Evolutionary conservation across 37 sponge, comb jelly and placozoan species (phyloP), one percentile per base, ranked within the genome.

Genomic region (Spongia lamella): DNA sequence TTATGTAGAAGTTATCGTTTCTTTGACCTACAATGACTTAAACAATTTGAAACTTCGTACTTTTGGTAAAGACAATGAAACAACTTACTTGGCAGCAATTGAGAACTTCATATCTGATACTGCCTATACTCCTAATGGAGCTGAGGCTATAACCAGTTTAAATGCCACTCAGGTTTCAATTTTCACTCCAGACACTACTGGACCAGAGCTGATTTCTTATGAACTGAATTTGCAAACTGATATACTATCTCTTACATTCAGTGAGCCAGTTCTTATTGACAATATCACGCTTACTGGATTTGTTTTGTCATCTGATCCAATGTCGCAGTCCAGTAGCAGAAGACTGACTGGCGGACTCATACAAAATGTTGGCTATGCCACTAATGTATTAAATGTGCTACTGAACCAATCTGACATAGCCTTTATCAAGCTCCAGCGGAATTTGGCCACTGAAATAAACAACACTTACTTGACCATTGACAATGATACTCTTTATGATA

Each of bases 401-500:
- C 71, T 95, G 3, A 75, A 83, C 2, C 65, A 38, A 1, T 69
- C 53, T 14, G 96, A 95, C 73, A 67, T 88, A 19, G 77, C 88
- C 24, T 69, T 60, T 24, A 62, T 95, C 32, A 95, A 95, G 49
- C 75, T 93, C 3, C 75, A 86, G 31, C 68, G 26, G 1, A 59
- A 72, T 36, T 81, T 93, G 81, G 84, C 83, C 20, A 93, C 90
- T 15, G n/a, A 62, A 6, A 21, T 50, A 7, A 56, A 66, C 37
- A 83, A 88, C 51, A 95, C 92, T 43, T 91, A 64, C 77, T 27
- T 95, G 38, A 66, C 78, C 21, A 70, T 95, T 30, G 79, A 69
- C 13, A 29, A 61, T 20, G 84, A 64, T 20, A 39, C 49, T 68
- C 66, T 78, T 0, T 30, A 50, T 22, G 93, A 95, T 75, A 52